Percentiles rank a stretch among this genome's conserved stretches.
Evolutionary conservation across 2,888 invertebrate genomes (phyloP).

Genomic region (Dryomyza anilis): DNA sequence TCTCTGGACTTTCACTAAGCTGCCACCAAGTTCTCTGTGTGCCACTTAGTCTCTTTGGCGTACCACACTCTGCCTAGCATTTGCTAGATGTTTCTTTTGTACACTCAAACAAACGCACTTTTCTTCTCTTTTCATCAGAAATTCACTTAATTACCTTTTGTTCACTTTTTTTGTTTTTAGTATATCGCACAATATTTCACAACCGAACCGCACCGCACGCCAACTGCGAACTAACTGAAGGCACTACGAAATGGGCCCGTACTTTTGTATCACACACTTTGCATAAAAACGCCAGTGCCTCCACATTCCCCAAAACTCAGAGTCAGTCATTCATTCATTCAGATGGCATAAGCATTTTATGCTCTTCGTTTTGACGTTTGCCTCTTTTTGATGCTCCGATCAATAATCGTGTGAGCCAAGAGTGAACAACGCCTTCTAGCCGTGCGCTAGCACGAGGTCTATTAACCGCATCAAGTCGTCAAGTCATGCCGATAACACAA

Average conservation of each 20-base stretch:
- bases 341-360: too few species aligned
- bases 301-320: too few species aligned
- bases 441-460: not conserved
- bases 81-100: too few species aligned
- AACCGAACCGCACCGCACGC: slow-evolving; percentile 43
- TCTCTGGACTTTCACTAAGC: not conserved
- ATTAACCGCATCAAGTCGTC: not conserved
- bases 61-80: too few species aligned
- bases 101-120: too few species aligned
- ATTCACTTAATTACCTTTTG: not conserved
- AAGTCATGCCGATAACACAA: not conserved
- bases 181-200: not conserved
- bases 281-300: not conserved
- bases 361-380: not conserved
- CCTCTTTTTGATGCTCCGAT: too few species aligned
- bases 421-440: too few species aligned
- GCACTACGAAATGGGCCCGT: slow-evolving; percentile 29
- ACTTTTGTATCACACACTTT: slow-evolving; percentile 45
- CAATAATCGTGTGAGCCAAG: too few species aligned
- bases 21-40: not conserved
- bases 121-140: too few species aligned
- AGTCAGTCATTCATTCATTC: too few species aligned
- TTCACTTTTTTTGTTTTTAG: not conserved
- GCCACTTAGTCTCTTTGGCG: too few species aligned
- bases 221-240: slow-evolving; percentile 49